These are phyloP conservation scores for Opisthocomus hoazin DNA, from an alignment of 2,113 vertebrate species.

Conservation along the genomic window DNA sequence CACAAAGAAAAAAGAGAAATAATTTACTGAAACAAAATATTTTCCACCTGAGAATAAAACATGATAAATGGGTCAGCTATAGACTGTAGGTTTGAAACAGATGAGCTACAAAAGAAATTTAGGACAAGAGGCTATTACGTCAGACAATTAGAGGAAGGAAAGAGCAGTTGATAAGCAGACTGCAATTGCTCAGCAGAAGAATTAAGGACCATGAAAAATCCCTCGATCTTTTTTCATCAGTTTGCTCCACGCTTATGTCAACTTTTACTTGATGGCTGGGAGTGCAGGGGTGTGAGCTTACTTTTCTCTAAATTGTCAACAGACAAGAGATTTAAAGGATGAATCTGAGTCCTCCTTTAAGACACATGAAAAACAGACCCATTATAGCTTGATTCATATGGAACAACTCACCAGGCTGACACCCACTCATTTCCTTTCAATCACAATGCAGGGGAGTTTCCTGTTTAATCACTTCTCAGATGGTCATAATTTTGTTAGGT, in stretches of 20 bases:
- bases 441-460: conserved; percentile 33
- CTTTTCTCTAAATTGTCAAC: neutral
- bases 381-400: conserved; percentile 51
- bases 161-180: neutral
- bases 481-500: neutral
- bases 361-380: conserved; percentile 6
- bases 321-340: neutral
- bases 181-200: neutral
- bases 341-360: neutral
- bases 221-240: neutral
- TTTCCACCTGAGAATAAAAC: neutral
- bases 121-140: neutral
- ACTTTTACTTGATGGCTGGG: neutral
- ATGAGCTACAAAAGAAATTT: neutral
- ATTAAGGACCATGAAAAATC: neutral
- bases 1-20: neutral
- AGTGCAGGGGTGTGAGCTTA: neutral
- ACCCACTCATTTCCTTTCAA: conserved; percentile 42
- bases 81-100: neutral
- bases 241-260: neutral
- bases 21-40: neutral
- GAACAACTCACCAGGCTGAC: conserved; percentile 31
- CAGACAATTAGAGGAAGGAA: conserved; percentile 24
- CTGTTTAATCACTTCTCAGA: conserved; percentile 15
- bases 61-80: conserved; percentile 25